Conservation (phyloP, 2,797 vertebrate genomes). For the Enoplosus armatus region DNA sequence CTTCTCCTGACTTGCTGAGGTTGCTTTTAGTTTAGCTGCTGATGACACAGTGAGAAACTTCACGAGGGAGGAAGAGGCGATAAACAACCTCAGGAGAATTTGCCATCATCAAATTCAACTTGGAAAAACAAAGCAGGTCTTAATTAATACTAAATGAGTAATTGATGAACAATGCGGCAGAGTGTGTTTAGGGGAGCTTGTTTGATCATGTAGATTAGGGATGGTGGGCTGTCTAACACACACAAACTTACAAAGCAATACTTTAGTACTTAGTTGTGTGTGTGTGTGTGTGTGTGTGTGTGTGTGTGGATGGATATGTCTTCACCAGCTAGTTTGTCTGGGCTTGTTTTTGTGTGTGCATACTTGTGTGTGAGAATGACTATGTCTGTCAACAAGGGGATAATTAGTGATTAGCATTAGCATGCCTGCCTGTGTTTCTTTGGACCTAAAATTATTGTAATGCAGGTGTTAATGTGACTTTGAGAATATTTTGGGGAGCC, state of each 20-base stretch:
- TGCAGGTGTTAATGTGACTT: constrained; percentile 37
- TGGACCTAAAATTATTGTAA: constrained; percentile 4
- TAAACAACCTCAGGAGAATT: constrained; percentile 21
- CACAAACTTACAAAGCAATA: constrained; percentile 35
- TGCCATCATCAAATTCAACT: constrained; percentile 44
- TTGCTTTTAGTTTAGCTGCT: constrained; percentile 35
- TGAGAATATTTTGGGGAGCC: constrained; percentile 13
- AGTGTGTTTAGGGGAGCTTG: constrained; percentile 44
- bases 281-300: constrained; percentile 16
- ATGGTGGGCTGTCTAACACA: constrained; percentile 28
- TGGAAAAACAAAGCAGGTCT: constrained; percentile 44
- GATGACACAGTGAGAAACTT: constrained; percentile 49
- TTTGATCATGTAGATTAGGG: constrained; percentile 59
- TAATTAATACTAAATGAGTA: constrained; percentile 65
- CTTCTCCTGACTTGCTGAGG: constrained; percentile 28
- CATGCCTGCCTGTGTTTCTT: constrained; percentile 18
- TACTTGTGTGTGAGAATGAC: constrained; percentile 11
- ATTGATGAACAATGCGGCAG: constrained; percentile 57
- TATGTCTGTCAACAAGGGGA: constrained; percentile 36
- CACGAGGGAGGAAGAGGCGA: not conserved
- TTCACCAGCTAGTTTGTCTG: not conserved
- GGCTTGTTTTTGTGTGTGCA: not conserved
- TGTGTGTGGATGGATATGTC: not conserved
- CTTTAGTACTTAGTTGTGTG: constrained; percentile 17
- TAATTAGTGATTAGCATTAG: constrained; percentile 40